These are phyloP conservation scores for Potamarius usumacintae DNA, from an alignment of 2,113 vertebrate species.

Conservation along the genomic window DNA sequence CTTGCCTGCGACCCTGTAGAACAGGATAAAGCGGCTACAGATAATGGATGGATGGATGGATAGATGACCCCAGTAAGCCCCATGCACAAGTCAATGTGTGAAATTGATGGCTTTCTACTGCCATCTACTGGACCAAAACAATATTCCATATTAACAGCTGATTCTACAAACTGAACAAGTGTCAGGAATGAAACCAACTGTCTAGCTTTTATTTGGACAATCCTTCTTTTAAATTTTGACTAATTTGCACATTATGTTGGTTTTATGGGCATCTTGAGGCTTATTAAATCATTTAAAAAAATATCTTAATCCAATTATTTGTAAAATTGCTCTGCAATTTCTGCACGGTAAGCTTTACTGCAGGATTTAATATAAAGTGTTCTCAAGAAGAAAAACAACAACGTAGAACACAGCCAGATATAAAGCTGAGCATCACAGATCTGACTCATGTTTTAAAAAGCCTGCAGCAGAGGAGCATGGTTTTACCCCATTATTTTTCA, in stretches of 20 bases:
- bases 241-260: not conserved
- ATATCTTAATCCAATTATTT: no score
- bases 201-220: not conserved
- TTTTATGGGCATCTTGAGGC: not conserved
- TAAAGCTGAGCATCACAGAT: not conserved
- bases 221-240: not conserved
- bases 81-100: not conserved
- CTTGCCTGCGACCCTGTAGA: no score
- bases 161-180: not conserved
- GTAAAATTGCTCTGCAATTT: no score
- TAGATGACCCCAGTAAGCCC: no score
- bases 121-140: conserved; percentile 58
- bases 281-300: not conserved
- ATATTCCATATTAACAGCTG: conserved; percentile 19
- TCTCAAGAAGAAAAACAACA: no score
- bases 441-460: not conserved
- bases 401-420: not conserved
- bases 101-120: conserved; percentile 40
- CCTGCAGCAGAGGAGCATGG: not conserved
- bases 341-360: no score
- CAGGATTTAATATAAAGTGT: no score
- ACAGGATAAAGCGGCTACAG: no score
- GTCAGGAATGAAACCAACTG: not conserved
- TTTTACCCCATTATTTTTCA: no score
- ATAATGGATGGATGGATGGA: no score